phyloP scores from a whole-genome alignment of 2,797 vertebrate genomes.

The Schizopygopsis malacanthus region DNA sequence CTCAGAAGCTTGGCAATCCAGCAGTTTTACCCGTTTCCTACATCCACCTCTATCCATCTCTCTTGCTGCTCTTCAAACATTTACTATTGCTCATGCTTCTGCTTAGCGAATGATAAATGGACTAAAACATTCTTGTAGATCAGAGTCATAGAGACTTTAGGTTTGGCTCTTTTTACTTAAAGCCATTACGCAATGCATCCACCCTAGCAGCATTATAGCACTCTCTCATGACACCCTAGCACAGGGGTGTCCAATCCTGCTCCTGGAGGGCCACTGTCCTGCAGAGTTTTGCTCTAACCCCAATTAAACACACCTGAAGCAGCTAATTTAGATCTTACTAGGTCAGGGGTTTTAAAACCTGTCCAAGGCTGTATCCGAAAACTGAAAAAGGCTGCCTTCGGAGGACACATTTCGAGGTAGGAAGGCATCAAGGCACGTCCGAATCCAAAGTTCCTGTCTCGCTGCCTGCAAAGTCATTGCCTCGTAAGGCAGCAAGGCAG shows the following conservation, averaged over 20 bases:
- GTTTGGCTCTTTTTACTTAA: not conserved
- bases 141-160: not conserved
- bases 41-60: slow-evolving; percentile 7
- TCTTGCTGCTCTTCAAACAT: slow-evolving; percentile 30
- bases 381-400: too few species aligned
- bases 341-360: too few species aligned
- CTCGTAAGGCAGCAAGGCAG: too few species aligned
- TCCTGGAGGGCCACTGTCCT: not conserved
- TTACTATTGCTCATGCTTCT: slow-evolving; percentile 8
- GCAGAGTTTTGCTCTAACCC: not conserved
- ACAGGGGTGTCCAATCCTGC: not conserved
- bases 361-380: too few species aligned
- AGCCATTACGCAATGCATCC: not conserved
- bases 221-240: not conserved
- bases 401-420: too few species aligned
- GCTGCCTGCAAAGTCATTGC: too few species aligned
- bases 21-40: slow-evolving; percentile 12
- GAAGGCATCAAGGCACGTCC: too few species aligned
- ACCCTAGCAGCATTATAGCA: not conserved
- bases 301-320: not conserved
- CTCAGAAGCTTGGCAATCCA: slow-evolving; percentile 47
- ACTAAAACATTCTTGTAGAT: not conserved
- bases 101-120: not conserved
- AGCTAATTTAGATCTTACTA: not conserved
- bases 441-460: too few species aligned